phyloP scores from a whole-genome alignment of 1,140 invertebrate species.

The Ptiloglossa arizonensis region DNA sequence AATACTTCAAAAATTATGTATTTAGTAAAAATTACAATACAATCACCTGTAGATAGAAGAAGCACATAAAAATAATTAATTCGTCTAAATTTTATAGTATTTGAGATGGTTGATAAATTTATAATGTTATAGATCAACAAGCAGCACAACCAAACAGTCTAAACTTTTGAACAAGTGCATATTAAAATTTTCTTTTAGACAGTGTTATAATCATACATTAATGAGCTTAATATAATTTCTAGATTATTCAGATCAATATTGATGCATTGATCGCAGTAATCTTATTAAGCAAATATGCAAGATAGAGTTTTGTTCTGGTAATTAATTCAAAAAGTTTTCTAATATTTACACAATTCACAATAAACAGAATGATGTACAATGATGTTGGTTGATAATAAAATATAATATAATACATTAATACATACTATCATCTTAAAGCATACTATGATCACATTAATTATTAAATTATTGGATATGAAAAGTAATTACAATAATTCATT shows the following conservation, averaged over 20 bases:
- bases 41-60: not conserved
- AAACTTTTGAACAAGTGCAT: slow-evolving; percentile 47
- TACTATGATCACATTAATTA: slow-evolving; percentile 62
- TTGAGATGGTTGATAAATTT: slow-evolving; percentile 47
- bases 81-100: slow-evolving; percentile 37
- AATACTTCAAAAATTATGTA: no score
- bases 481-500: slow-evolving; percentile 54
- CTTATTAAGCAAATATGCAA: slow-evolving; percentile 27
- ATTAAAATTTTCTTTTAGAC: slow-evolving; percentile 40
- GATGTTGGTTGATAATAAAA: slow-evolving; percentile 51
- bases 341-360: slow-evolving; percentile 52
- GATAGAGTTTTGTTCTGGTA: slow-evolving; percentile 19
- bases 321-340: slow-evolving; percentile 32
- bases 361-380: slow-evolving; percentile 50
- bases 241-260: slow-evolving; percentile 33
- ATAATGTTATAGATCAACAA: slow-evolving; percentile 55
- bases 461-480: slow-evolving; percentile 59
- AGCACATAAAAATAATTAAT: slow-evolving; percentile 3
- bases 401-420: slow-evolving; percentile 61
- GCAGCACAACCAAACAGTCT: slow-evolving; percentile 44
- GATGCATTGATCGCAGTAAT: slow-evolving; percentile 32
- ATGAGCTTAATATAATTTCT: slow-evolving; percentile 7
- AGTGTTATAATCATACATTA: slow-evolving; percentile 44
- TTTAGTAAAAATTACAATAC: slow-evolving; percentile 22
- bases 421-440: slow-evolving; percentile 58